phyloP scores from a whole-genome alignment of 2,797 vertebrate species.

The Artibeus jamaicensis region DNA sequence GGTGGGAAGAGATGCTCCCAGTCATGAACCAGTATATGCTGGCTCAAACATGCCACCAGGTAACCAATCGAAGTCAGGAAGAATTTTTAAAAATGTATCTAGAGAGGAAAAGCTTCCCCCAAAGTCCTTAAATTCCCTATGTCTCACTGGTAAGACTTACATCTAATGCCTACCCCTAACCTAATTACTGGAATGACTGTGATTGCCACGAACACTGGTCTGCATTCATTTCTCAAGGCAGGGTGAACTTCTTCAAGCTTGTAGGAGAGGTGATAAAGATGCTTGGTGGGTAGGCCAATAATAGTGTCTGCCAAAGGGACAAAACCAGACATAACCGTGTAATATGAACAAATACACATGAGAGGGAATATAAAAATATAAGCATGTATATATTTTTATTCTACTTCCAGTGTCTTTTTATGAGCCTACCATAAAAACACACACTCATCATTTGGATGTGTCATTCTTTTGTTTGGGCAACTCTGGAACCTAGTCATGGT shows the following conservation, averaged over 20 bases:
- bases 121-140: neutral
- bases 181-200: neutral
- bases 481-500: constrained; percentile 57
- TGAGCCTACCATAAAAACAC: constrained; percentile 38
- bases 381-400: neutral
- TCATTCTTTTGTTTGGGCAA: constrained; percentile 62
- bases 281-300: neutral
- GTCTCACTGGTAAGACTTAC: neutral
- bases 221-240: neutral
- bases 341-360: neutral
- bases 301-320: neutral
- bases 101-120: neutral
- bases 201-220: neutral
- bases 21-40: neutral
- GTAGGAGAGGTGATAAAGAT: neutral
- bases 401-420: constrained; percentile 45
- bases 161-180: neutral
- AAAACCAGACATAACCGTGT: neutral
- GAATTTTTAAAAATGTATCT: neutral
- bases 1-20: neutral
- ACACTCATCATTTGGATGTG: constrained; percentile 46
- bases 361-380: neutral
- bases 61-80: neutral
- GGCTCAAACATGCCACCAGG: neutral
- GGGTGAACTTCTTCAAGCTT: neutral